Evolutionary conservation across 2,888 invertebrate species (phyloP).

Genomic region (Trichacis sp.): DNA sequence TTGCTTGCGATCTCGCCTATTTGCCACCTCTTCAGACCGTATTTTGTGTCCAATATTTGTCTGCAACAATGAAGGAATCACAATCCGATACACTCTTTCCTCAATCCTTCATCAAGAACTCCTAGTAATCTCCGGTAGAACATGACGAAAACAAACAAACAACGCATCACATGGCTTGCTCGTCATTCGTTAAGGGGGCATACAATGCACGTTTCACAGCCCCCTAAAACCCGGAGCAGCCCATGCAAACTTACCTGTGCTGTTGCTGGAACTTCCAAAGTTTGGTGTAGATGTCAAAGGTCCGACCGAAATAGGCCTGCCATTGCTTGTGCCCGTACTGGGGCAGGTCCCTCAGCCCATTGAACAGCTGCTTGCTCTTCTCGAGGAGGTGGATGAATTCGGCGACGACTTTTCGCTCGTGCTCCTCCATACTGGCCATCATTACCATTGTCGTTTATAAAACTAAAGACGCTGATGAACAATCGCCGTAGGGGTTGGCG

Average conservation of each 20-base stretch:
- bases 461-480: conserved; percentile 24
- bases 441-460: conserved; percentile 74
- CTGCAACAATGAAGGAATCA: conserved; percentile 68
- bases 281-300: conserved; percentile 97
- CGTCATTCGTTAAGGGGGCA: too few species aligned
- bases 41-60: conserved; percentile 88
- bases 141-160: conserved; percentile 20
- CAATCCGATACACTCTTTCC: too few species aligned
- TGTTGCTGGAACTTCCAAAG: conserved; percentile 99
- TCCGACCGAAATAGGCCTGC: conserved; percentile 96
- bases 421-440: conserved; percentile 86
- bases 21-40: conserved; percentile 97
- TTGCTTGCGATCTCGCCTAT: conserved; percentile 98
- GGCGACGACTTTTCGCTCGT: conserved; percentile 91
- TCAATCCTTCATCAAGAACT: too few species aligned
- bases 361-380: conserved; percentile 97
- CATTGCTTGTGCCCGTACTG: conserved; percentile 98
- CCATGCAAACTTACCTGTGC: conserved; percentile 76
- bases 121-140: too few species aligned
- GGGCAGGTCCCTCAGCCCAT: conserved; percentile 95
- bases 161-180: too few species aligned
- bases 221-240: background rate
- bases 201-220: background rate
- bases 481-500: conserved; percentile 40
- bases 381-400: conserved; percentile 97